A percentile compares a stretch with the other conserved stretches of the same genome.
Evolutionary conservation across 2,113 vertebrate species (phyloP).

Genomic region (Aix galericulata): DNA sequence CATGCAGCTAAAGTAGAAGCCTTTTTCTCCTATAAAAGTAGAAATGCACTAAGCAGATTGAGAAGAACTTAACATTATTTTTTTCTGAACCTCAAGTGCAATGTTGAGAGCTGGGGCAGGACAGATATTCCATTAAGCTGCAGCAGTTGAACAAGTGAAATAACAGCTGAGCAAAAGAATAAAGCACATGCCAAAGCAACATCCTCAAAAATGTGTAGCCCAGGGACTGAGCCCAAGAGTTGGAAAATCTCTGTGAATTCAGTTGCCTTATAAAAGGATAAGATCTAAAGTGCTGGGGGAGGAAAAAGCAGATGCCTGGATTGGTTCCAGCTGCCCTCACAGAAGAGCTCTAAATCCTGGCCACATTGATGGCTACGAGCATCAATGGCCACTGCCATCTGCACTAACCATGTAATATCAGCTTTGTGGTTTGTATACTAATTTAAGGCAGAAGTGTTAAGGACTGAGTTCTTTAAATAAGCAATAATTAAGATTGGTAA

Average conservation of each 20-base stretch:
- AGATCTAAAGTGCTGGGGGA: neutral
- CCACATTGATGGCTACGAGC: neutral
- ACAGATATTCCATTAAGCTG: neutral
- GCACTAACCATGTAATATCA: neutral
- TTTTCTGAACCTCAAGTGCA: neutral
- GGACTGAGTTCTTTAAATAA: too few relatives aligned
- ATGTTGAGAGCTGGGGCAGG: neutral
- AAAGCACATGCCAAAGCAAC: neutral
- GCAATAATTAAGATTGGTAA: too few relatives aligned
- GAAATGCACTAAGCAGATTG: neutral
- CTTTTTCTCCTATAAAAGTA: neutral
- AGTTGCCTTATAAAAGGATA: neutral
- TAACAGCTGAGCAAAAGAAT: neutral
- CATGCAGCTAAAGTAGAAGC: neutral
- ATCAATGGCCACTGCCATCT: neutral
- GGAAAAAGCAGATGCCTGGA: neutral
- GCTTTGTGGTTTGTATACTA: neutral
- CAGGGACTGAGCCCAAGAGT: neutral
- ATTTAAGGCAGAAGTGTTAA: neutral
- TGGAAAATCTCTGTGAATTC: neutral
- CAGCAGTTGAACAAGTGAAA: neutral
- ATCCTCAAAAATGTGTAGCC: neutral
- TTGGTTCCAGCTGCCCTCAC: neutral
- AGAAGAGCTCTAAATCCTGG: neutral
- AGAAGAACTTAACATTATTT: neutral